These are phyloP conservation scores for Drosophila auraria DNA, from an alignment of 1,140 invertebrate species.

Conservation along the genomic window DNA sequence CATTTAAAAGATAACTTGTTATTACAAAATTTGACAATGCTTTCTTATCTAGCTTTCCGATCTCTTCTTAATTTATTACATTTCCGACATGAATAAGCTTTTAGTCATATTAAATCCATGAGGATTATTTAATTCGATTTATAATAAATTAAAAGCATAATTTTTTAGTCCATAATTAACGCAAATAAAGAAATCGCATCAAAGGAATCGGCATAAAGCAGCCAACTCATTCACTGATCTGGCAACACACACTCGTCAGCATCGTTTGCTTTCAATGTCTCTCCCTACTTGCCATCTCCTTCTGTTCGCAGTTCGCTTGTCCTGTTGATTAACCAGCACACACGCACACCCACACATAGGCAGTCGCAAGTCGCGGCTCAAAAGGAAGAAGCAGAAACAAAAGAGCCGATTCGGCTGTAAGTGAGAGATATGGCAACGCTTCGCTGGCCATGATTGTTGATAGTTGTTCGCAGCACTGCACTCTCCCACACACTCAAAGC, in stretches of 20 bases:
- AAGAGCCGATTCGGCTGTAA: conserved; percentile 33
- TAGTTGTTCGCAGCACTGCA: conserved; percentile 48
- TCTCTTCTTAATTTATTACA: background rate
- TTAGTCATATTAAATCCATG: background rate
- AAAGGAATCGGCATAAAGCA: no score
- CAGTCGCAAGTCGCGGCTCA: conserved; percentile 7
- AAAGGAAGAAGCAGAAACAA: conserved; percentile 38
- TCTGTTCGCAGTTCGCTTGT: background rate
- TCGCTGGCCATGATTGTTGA: conserved; percentile 71
- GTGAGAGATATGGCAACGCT: conserved; percentile 71
- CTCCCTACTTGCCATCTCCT: no score
- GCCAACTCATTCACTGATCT: background rate
- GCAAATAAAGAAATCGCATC: background rate
- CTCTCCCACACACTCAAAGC: conserved; percentile 22
- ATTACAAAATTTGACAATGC: no score
- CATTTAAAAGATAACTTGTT: no score
- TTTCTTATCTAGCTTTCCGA: background rate
- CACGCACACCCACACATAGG: conserved; percentile 12
- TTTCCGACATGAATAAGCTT: background rate
- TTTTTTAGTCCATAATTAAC: background rate
- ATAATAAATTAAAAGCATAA: no score
- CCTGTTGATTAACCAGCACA: conserved; percentile 35
- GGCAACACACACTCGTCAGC: conserved; percentile 7
- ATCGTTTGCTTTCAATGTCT: conserved; percentile 1
- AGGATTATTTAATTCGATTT: background rate